These are phyloP conservation scores for Pollimyrus isidori DNA, from an alignment of 2,113 vertebrate species.

Conservation along the genomic window DNA sequence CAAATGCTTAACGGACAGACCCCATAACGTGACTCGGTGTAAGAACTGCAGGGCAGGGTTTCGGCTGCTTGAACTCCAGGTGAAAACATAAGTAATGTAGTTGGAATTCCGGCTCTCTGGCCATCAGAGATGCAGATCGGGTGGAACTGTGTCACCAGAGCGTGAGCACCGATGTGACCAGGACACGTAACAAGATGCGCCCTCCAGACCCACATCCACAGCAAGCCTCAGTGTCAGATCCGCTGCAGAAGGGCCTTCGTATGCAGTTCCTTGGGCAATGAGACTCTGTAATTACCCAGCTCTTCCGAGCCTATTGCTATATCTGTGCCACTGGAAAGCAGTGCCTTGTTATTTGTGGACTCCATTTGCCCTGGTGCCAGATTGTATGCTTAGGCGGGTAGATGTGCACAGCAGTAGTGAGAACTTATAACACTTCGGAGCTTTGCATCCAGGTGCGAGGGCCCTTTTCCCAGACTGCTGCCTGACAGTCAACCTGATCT, in stretches of 20 bases:
- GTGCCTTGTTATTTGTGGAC: constrained; percentile 4
- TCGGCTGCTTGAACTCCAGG: neutral
- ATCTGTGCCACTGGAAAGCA: neutral
- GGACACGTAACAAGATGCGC: neutral
- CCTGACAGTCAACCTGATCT: neutral
- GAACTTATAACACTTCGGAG: neutral
- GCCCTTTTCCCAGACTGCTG: neutral
- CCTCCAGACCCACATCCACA: neutral
- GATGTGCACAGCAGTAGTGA: neutral
- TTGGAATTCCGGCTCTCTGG: neutral
- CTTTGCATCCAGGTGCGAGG: neutral
- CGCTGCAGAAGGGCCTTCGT: neutral
- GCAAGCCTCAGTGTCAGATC: neutral
- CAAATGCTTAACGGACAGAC: neutral
- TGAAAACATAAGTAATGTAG: neutral
- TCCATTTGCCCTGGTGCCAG: neutral
- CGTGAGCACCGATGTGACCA: neutral
- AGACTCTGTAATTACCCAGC: neutral
- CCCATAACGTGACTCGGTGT: neutral
- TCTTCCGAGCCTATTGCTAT: neutral
- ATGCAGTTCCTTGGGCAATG: neutral
- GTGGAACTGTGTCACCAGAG: neutral
- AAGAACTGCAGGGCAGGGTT: neutral
- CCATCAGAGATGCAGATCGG: neutral
- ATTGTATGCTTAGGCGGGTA: neutral